These are phyloP conservation scores for Morone saxatilis DNA, from an alignment of 2,113 vertebrate species.

Conservation along the genomic window DNA sequence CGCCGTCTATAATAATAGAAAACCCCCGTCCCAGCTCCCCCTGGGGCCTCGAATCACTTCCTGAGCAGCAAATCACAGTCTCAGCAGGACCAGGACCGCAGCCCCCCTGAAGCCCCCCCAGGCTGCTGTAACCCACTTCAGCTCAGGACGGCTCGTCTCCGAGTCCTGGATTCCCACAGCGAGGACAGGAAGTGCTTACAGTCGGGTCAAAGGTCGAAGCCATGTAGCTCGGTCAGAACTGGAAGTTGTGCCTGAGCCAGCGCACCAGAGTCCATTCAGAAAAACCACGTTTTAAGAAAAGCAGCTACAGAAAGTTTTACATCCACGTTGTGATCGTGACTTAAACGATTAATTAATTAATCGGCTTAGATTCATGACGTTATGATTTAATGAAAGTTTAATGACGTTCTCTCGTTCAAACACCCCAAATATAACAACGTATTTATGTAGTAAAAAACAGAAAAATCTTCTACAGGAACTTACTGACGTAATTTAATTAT, in stretches of 20 bases:
- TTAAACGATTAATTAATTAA: not conserved
- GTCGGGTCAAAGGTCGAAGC: slow-evolving; percentile 40
- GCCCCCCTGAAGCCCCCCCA: not conserved
- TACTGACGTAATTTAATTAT: too few species aligned
- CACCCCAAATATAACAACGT: too few species aligned
- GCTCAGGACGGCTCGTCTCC: not conserved
- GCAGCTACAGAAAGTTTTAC: not conserved
- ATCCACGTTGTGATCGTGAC: too few species aligned
- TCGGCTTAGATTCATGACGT: too few species aligned
- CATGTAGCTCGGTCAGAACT: not conserved
- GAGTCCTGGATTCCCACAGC: slow-evolving; percentile 37
- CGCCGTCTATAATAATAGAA: slow-evolving; percentile 69
- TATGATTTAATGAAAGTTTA: too few species aligned
- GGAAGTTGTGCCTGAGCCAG: not conserved
- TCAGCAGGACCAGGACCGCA: slow-evolving; percentile 10
- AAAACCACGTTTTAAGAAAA: not conserved
- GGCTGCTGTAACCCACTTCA: not conserved
- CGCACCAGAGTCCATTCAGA: not conserved
- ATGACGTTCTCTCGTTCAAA: too few species aligned
- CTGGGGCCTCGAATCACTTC: slow-evolving; percentile 66
- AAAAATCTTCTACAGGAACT: too few species aligned
- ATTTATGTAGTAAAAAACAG: too few species aligned
- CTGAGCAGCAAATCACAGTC: slow-evolving; percentile 60
- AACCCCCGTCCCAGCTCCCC: slow-evolving; percentile 46
- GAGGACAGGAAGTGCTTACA: slow-evolving; percentile 44